Conservation (phyloP, 2,797 vertebrate genomes). For the Anolis apletophallus region DNA sequence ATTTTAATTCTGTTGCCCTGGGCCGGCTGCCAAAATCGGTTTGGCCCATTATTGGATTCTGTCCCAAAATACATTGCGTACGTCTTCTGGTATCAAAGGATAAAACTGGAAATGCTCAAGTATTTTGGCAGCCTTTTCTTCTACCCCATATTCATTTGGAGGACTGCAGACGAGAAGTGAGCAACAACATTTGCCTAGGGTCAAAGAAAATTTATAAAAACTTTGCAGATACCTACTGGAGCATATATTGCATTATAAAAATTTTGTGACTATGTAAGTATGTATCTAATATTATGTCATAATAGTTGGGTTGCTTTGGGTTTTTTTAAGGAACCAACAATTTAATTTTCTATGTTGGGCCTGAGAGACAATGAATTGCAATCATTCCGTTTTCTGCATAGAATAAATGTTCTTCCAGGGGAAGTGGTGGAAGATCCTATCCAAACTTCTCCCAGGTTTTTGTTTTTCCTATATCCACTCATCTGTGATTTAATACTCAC, state of each 20-base stretch:
- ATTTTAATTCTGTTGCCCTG: slow-evolving; percentile 11
- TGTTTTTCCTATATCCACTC: neutral
- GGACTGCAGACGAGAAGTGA: neutral
- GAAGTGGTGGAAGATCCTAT: neutral
- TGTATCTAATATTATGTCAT: neutral
- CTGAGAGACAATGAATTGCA: neutral
- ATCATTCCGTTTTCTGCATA: neutral
- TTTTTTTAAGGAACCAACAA: neutral
- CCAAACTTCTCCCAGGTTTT: neutral
- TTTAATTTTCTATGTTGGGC: neutral
- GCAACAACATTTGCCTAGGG: neutral
- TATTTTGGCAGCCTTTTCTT: neutral
- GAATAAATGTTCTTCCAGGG: neutral
- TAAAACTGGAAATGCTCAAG: neutral
- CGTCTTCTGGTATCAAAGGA: neutral
- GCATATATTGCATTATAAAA: neutral
- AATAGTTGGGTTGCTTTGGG: neutral
- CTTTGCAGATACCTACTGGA: neutral
- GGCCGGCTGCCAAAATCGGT: neutral
- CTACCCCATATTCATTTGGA: slow-evolving; percentile 1
- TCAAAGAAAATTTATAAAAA: neutral
- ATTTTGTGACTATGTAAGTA: neutral
- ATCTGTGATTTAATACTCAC: neutral
- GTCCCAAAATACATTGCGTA: slow-evolving; percentile 7
- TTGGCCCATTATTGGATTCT: neutral